phyloP scores from a whole-genome alignment of 2,113 vertebrate species.

The human region GRCh38 chr15:42916001-42916500 shows the following conservation, averaged over 20 bases:
- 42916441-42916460: too few relatives aligned
- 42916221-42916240: conserved; percentile 6
- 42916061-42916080: background rate
- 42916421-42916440: too few relatives aligned
- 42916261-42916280: conserved; percentile 29
- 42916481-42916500: too few relatives aligned
- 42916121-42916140: background rate
- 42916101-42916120: background rate
- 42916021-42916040: too few relatives aligned
- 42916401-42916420: too few relatives aligned
- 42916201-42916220: conserved; percentile 29
- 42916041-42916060: background rate
- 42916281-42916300: background rate
- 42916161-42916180: conserved; percentile 44
- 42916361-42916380: too few relatives aligned
- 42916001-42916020: background rate
- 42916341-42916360: too few relatives aligned
- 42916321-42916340: background rate
- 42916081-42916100: background rate
- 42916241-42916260: background rate
- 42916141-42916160: background rate
- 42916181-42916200: conserved; percentile 13
- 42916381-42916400: too few relatives aligned
- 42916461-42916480: too few relatives aligned
- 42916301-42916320: background rate